A percentile compares a stretch with the other conserved stretches of the same genome.
These are phyloP conservation scores for Mus musculus DNA, from an alignment of 2,113 vertebrate species.

Conservation along the genomic window GRCm39 chr13:54478001-54478500, in stretches of 20 bases:
- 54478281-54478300: slow-evolving; percentile 45
- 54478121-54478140: not conserved
- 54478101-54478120: not conserved
- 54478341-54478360: slow-evolving; percentile 10
- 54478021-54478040: not conserved
- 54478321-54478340: slow-evolving; percentile 36
- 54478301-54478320: slow-evolving; percentile 54
- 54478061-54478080: not conserved
- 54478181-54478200: not conserved
- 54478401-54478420: not conserved
- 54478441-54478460: not conserved
- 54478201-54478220: not conserved
- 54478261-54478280: slow-evolving; percentile 67
- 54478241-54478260: slow-evolving; percentile 55
- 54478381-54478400: not conserved
- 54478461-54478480: not conserved
- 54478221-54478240: slow-evolving; percentile 58
- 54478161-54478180: not conserved
- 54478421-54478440: not conserved
- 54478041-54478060: not conserved
- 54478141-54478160: not conserved
- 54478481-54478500: not conserved
- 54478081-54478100: not conserved
- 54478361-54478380: not conserved
- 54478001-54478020: not conserved